Base-by-base conservation (phyloP, 2,888 invertebrate genomes). In the Eilema sororculum region DNA sequence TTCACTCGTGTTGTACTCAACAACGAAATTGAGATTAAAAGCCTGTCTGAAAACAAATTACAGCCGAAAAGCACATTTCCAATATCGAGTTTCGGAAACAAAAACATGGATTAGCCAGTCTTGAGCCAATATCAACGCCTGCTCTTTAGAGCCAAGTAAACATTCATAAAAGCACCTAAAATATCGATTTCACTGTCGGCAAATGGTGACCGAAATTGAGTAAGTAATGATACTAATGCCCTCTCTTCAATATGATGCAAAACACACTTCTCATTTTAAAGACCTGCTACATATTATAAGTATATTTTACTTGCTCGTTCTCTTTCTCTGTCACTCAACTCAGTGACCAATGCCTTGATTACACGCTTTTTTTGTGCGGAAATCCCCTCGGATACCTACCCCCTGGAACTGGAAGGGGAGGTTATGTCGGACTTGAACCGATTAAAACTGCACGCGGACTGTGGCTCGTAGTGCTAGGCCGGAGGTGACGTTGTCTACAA, bases 71-170 rank as follows among this genome's bases (percentile, higher is more conserved):
- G 16, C 52, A 78, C 71, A 71, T 67, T 62, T 24, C 63, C 62
- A 65, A 72, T 80, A 80, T 78, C 65, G 22, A 6, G 67, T 80
- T 75, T 70, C 78, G 56, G 20, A 10, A 75, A 80, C 63, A 70
- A 67, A 59, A 77, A 72, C 64, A 74, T 52, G 72, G 20, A 67
- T 72, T 72, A 67, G 64, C 64, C 41, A 72, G 76, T 73, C 37
- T 60, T 24, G 61, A 22, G 62, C 78, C 71, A 78, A 78, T 67
- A 68, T 68, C 61, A 68, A 69, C 57, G 65, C 25, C 16, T 68
- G 65, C 30, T 30, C 62, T 13, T n/a, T 71, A n/a, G 62, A 69
- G 76, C 78, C 78, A 81, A 76, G 61, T 73, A 67, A 78, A 81
- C 70, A 70, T 67, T 68, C 25, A 46, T 59, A 24, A 60, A 78